A percentile compares a stretch with the other conserved stretches of the same genome.
Conservation (phyloP, 2,797 vertebrate species). For the Mastacembelus armatus region DNA sequence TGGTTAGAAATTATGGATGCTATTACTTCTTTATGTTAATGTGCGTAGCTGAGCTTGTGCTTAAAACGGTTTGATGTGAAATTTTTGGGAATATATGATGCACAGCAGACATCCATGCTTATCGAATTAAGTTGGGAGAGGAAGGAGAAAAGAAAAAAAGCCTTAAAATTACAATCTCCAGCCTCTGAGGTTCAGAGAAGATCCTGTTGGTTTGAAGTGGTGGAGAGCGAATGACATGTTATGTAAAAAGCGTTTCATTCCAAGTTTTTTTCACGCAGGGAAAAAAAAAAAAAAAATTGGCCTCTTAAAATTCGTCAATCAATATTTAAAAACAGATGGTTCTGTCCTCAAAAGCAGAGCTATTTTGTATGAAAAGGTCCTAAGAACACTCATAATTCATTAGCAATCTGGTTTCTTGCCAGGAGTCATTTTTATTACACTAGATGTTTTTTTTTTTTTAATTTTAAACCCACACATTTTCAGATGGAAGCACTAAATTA, state of each 20-base stretch:
- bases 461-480: neutral
- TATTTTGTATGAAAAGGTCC: slow-evolving; percentile 17
- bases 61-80: slow-evolving; percentile 5
- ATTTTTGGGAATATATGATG: slow-evolving; percentile 5
- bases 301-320: slow-evolving; percentile 34
- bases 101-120: neutral
- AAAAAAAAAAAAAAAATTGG: neutral
- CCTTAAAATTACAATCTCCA: slow-evolving; percentile 5
- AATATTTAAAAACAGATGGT: slow-evolving; percentile 59
- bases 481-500: neutral
- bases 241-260: slow-evolving; percentile 1
- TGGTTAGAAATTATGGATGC: neutral
- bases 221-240: neutral
- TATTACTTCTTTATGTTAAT: slow-evolving; percentile 2
- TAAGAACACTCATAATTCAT: slow-evolving; percentile 29
- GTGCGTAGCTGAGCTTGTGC: neutral
- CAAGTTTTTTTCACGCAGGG: slow-evolving; percentile 8
- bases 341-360: slow-evolving; percentile 18
- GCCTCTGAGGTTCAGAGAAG: slow-evolving; percentile 29
- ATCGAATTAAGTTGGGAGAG: neutral
- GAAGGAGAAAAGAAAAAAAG: slow-evolving; percentile 1
- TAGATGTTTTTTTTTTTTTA: slow-evolving; percentile 7
- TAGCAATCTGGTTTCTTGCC: slow-evolving; percentile 15
- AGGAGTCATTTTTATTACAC: slow-evolving; percentile 13
- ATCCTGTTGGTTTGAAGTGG: slow-evolving; percentile 35